These are phyloP conservation scores for Pangasius krempfi DNA, from an alignment of 2,797 vertebrate species.

Conservation along the genomic window DNA sequence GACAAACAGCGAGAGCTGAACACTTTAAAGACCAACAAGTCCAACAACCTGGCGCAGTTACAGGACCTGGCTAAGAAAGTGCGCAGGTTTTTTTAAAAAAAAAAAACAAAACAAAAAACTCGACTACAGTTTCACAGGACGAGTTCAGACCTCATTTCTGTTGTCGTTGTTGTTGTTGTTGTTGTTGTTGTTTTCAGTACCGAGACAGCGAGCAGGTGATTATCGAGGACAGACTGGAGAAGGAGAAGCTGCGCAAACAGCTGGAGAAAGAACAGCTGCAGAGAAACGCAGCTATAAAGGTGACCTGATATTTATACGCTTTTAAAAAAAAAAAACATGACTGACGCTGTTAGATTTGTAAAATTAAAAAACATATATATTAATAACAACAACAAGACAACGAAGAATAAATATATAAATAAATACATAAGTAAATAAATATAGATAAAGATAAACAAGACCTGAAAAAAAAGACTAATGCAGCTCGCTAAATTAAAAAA, in stretches of 20 bases:
- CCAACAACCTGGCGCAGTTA: slow-evolving; percentile 74
- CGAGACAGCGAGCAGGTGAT: slow-evolving; percentile 79
- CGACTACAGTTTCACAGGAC: not conserved
- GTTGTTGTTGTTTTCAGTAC: slow-evolving; percentile 71
- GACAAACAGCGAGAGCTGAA: slow-evolving; percentile 79
- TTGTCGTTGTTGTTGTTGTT: not conserved
- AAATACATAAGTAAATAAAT: not conserved
- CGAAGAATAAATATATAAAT: not conserved
- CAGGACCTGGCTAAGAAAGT: slow-evolving; percentile 80
- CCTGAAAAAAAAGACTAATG: too few relatives aligned
- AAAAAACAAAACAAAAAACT: too few relatives aligned
- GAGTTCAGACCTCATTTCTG: too few relatives aligned
- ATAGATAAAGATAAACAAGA: not conserved
- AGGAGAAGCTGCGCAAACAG: slow-evolving; percentile 70
- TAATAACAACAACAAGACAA: too few relatives aligned
- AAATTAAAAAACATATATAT: too few relatives aligned
- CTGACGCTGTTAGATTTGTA: too few relatives aligned
- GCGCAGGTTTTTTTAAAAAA: slow-evolving; percentile 38
- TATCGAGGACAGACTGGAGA: slow-evolving; percentile 82
- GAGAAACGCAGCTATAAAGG: slow-evolving; percentile 78
- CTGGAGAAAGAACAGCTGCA: slow-evolving; percentile 70
- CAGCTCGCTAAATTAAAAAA: not conserved
- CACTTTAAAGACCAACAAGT: slow-evolving; percentile 69
- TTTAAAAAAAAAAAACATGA: not conserved
- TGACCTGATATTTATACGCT: slow-evolving; percentile 62